Evolutionary conservation across 2,113 vertebrate genomes (phyloP).

Genomic region (Mus spicilegus): DNA sequence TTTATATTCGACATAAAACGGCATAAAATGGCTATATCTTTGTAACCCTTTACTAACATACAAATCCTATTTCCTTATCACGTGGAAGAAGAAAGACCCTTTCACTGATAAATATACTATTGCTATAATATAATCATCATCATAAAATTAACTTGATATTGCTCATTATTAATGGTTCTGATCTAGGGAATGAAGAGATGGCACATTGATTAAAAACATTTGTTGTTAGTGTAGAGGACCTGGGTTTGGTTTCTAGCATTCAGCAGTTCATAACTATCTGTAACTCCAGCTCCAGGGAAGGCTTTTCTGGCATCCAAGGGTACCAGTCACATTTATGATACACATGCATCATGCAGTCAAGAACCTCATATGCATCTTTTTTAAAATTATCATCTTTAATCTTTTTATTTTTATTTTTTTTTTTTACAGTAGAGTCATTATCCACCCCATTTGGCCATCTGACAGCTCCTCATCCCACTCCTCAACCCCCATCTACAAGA

Average conservation of each 20-base stretch:
- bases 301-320: neutral
- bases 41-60: neutral
- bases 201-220: neutral
- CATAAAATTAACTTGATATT: slow-evolving; percentile 41
- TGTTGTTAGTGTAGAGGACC: neutral
- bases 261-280: neutral
- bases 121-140: neutral
- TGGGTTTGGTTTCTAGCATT: neutral
- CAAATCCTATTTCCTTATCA: neutral
- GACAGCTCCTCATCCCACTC: no score
- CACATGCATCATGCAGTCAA: neutral
- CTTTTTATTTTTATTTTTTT: no score
- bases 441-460: no score
- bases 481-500: no score
- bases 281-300: neutral
- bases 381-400: no score
- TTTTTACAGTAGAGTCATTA: no score
- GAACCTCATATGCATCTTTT: no score
- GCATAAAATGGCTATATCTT: neutral
- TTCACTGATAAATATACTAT: slow-evolving; percentile 31
- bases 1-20: neutral
- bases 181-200: neutral
- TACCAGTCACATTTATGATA: neutral
- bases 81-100: neutral
- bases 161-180: neutral